Evolutionary conservation across 2,113 vertebrate genomes (phyloP).

Genomic region (Centrocercus urophasianus): DNA sequence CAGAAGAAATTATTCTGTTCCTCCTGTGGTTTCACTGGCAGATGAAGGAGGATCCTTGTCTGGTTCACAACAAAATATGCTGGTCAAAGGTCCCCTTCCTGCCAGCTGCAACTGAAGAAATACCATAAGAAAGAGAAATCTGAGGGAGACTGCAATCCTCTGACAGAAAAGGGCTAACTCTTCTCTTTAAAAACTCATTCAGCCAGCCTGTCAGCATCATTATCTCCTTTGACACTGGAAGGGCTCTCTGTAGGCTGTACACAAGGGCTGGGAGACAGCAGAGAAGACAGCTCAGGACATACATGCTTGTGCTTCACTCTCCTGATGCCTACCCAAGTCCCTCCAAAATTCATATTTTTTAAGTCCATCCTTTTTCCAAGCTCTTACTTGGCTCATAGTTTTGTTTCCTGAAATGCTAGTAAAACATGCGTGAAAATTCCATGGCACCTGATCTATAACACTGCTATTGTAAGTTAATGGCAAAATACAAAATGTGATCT

Average conservation of each 20-base stretch:
- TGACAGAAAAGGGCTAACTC: not conserved
- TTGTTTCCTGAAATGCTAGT: not conserved
- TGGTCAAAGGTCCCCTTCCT: not conserved
- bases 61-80: not conserved
- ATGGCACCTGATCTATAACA: not conserved
- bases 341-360: not conserved
- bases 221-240: not conserved
- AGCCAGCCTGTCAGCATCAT: not conserved
- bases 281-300: accelerated
- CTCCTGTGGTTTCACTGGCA: accelerated
- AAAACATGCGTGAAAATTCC: not conserved
- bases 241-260: accelerated
- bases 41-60: not conserved
- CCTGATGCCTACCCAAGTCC: not conserved
- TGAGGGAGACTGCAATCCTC: accelerated
- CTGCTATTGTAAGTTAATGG: not conserved
- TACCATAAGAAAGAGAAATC: not conserved
- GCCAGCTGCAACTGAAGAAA: accelerated
- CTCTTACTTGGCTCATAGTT: not conserved
- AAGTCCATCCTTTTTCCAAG: not conserved
- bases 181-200: not conserved
- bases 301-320: accelerated
- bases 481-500: not conserved
- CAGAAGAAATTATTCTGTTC: not conserved
- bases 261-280: accelerated